These are phyloP conservation scores for Cyrtodaria siliqua DNA, from an alignment of 2,888 invertebrate species.

Conservation along the genomic window DNA sequence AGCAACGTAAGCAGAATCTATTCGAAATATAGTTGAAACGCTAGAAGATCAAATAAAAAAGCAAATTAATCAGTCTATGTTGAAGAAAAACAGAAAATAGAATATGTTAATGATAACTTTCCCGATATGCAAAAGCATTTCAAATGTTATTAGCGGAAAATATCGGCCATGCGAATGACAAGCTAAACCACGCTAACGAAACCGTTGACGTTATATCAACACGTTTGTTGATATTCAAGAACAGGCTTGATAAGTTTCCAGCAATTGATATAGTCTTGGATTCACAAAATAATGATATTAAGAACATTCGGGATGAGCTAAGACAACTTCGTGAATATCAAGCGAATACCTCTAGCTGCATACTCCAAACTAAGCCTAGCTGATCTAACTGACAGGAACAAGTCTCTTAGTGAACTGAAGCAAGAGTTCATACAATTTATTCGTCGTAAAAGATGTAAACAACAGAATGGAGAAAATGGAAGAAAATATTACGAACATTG, in stretches of 20 bases:
- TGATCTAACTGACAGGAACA: conserved; percentile 10
- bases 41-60: conserved; percentile 24
- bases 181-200: neutral
- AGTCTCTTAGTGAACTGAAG: conserved; percentile 8
- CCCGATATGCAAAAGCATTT: conserved; percentile 25
- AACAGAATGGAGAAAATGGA: conserved; percentile 2
- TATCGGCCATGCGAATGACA: conserved; percentile 10
- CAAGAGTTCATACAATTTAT: conserved; percentile 18
- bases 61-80: conserved; percentile 39
- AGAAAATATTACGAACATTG: conserved; percentile 11
- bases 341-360: conserved; percentile 13
- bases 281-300: conserved; percentile 17
- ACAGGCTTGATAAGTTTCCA: conserved; percentile 19
- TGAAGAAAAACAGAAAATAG: conserved; percentile 46
- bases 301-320: conserved; percentile 9
- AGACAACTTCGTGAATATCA: conserved; percentile 11
- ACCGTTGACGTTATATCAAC: conserved; percentile 1
- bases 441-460: too few species aligned
- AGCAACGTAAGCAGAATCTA: neutral
- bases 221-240: conserved; percentile 13
- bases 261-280: conserved; percentile 30
- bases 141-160: conserved; percentile 10
- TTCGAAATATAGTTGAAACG: conserved; percentile 3
- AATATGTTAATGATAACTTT: conserved; percentile 44
- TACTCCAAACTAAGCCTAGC: conserved; percentile 10